A percentile compares a stretch with the other conserved stretches of the same genome.
These are phyloP conservation scores for Ectemnius lituratus DNA, from an alignment of 2,888 invertebrate genomes.

Conservation along the genomic window DNA sequence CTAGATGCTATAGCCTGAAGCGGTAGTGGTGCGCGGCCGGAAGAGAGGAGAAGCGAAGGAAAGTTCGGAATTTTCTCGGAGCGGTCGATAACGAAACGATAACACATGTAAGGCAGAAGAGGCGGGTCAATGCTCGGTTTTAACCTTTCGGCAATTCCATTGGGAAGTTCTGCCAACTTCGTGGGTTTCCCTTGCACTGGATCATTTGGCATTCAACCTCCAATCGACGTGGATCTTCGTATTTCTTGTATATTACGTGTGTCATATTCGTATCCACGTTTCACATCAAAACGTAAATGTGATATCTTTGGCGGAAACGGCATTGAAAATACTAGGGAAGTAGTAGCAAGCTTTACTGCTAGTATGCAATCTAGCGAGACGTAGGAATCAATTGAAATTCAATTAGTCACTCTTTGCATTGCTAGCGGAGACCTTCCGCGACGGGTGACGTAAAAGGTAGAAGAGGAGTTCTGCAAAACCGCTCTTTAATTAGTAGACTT, in stretches of 20 bases:
- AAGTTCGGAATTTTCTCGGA: conserved; percentile 12
- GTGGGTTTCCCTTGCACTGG: conserved; percentile 23
- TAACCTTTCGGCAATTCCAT: conserved; percentile 26
- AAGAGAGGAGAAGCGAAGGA: neutral
- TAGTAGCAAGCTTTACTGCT: no score
- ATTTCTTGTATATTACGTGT: no score
- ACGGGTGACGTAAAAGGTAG: no score
- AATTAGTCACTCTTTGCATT: no score
- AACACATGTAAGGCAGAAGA: conserved; percentile 35
- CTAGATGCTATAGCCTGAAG: neutral
- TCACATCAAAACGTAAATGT: no score
- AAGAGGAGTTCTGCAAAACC: conserved; percentile 1
- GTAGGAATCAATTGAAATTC: no score
- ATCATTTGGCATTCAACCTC: conserved; percentile 46
- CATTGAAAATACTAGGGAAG: no score
- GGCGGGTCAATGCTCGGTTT: conserved; percentile 36
- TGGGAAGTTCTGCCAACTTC: conserved; percentile 36
- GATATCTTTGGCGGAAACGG: no score
- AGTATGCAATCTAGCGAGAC: no score
- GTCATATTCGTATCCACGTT: no score
- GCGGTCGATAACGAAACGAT: conserved; percentile 46
- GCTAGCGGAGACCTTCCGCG: no score
- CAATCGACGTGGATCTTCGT: conserved; percentile 33
- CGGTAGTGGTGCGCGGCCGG: neutral
- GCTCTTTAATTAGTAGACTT: conserved; percentile 50